Percentiles rank a stretch among this genome's conserved stretches.
Conservation (phyloP, 1,140 invertebrate species). For the Euschistus heros region DNA sequence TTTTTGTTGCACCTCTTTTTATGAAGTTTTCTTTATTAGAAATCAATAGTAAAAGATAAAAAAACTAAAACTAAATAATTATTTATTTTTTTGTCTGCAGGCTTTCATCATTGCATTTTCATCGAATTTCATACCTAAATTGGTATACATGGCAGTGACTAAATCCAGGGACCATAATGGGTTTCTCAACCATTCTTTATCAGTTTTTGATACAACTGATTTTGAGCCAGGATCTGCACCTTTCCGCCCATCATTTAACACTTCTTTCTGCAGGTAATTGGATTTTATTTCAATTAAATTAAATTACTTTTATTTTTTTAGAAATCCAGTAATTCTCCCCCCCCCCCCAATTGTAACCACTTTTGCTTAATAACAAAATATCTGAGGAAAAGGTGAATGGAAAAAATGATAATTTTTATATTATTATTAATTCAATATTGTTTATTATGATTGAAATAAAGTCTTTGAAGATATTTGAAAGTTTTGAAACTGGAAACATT, state of each 20-base stretch:
- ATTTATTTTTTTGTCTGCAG: slow-evolving; percentile 42
- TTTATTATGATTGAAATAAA: too few species aligned
- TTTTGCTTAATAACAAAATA: too few species aligned
- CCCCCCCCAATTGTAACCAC: too few species aligned
- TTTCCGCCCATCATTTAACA: slow-evolving; percentile 34
- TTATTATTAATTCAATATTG: too few species aligned
- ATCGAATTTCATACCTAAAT: slow-evolving; percentile 88
- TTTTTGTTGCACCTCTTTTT: too few species aligned
- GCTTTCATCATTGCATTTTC: slow-evolving; percentile 98
- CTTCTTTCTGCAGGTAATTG: slow-evolving; percentile 48
- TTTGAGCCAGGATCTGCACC: slow-evolving; percentile 31
- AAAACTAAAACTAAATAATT: not conserved
- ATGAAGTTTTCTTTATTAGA: too few species aligned
- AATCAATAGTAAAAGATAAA: too few species aligned
- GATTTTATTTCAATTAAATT: slow-evolving; percentile 5
- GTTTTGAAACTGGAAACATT: too few species aligned
- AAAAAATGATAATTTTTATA: too few species aligned
- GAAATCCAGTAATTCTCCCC: too few species aligned
- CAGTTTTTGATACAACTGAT: slow-evolving; percentile 66
- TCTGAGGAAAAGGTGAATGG: not conserved
- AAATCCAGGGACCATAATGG: slow-evolving; percentile 52
- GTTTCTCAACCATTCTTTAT: slow-evolving; percentile 74
- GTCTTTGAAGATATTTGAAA: too few species aligned
- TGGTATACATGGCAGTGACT: slow-evolving; percentile 65
- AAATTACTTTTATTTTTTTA: too few species aligned